phyloP scores from a whole-genome alignment of 2,888 invertebrate species.

The Aphodius sticticus region DNA sequence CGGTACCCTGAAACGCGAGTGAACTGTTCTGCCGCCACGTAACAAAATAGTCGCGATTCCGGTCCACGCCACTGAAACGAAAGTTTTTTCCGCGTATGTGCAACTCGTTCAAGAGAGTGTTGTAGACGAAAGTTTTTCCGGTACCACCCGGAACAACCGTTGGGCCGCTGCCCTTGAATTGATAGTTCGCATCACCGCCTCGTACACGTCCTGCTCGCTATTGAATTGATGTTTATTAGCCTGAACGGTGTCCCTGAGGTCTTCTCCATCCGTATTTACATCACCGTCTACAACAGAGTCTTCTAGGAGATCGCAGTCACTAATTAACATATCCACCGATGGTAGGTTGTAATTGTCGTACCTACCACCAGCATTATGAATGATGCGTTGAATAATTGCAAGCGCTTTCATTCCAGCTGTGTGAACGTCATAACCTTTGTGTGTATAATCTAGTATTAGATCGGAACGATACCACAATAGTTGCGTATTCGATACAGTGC shows the following conservation, averaged over 20 bases:
- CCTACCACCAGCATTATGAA: background rate
- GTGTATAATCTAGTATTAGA: background rate
- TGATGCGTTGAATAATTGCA: background rate
- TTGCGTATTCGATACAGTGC: background rate
- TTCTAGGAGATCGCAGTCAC: background rate
- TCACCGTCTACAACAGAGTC: background rate
- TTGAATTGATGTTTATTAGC: background rate
- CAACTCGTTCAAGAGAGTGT: no score
- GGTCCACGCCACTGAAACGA: slow-evolving; percentile 48
- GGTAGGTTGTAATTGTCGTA: background rate
- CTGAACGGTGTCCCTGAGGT: background rate
- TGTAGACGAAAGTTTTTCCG: no score
- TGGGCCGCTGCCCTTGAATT: background rate
- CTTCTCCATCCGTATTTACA: background rate
- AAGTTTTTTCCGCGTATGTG: slow-evolving; percentile 32
- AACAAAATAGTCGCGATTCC: slow-evolving; percentile 53
- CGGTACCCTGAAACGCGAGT: slow-evolving; percentile 51
- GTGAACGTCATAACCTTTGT: background rate
- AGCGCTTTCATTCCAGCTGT: background rate
- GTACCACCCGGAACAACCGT: no score
- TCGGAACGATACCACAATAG: background rate
- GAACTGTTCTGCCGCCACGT: slow-evolving; percentile 53
- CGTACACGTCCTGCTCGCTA: background rate
- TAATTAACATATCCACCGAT: background rate
- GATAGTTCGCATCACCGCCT: background rate